Percentiles rank a stretch among this genome's conserved stretches.
phyloP scores from a whole-genome alignment of 1,140 invertebrate species.

The Megathymus violae region DNA sequence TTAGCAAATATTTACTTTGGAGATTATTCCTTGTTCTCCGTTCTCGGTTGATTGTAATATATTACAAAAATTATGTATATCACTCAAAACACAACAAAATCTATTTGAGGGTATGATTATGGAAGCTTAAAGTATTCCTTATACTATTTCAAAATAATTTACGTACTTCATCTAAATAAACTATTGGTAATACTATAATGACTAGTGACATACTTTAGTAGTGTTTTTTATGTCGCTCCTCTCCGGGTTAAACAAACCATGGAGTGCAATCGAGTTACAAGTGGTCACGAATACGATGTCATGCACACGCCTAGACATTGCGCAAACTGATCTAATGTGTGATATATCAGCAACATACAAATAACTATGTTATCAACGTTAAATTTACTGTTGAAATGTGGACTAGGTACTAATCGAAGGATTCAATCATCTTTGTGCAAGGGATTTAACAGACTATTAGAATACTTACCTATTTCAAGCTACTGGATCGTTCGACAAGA shows the following conservation, averaged over 20 bases:
- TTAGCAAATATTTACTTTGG: too few relatives aligned
- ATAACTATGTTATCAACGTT: conserved; percentile 32
- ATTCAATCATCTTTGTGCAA: background rate
- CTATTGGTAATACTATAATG: conserved; percentile 17
- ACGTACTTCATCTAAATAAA: conserved; percentile 4
- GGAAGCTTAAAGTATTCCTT: too few relatives aligned
- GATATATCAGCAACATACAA: conserved; percentile 49
- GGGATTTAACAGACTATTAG: background rate
- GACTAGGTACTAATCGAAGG: background rate
- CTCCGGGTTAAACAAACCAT: conserved; percentile 42
- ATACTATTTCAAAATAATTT: too few relatives aligned
- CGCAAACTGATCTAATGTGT: conserved; percentile 58
- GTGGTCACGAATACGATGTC: conserved; percentile 63
- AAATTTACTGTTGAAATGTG: conserved; percentile 29
- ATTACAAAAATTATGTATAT: too few relatives aligned
- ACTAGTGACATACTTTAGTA: conserved; percentile 24
- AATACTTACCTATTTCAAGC: background rate
- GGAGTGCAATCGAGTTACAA: conserved; percentile 48
- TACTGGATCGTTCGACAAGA: background rate
- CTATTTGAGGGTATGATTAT: too few relatives aligned
- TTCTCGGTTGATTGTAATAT: too few relatives aligned
- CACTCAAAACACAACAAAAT: too few relatives aligned
- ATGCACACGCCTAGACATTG: conserved; percentile 53
- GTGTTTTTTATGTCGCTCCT: conserved; percentile 20
- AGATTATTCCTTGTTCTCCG: too few relatives aligned